Evolutionary conservation across 2,888 invertebrate genomes (phyloP).

Genomic region (Embidobia sp.): DNA sequence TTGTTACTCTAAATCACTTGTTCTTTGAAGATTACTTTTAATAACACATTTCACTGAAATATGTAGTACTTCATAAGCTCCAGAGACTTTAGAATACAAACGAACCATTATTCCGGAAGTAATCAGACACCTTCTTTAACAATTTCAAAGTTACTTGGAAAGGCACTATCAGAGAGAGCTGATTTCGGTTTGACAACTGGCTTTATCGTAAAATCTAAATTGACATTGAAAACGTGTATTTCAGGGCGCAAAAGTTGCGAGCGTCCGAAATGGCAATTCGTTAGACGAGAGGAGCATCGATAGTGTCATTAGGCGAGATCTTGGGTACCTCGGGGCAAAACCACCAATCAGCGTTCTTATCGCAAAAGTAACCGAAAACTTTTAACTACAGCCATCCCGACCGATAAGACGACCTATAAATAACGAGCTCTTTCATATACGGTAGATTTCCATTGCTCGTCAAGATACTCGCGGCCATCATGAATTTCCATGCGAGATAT

Average conservation of each 20-base stretch:
- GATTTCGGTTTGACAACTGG: slow-evolving; percentile 1
- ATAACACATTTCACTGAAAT: too few relatives aligned
- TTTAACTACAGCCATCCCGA: slow-evolving; percentile 63
- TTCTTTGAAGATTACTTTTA: too few relatives aligned
- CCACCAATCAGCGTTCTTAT: slow-evolving; percentile 64
- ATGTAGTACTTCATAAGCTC: too few relatives aligned
- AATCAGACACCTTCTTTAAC: too few relatives aligned
- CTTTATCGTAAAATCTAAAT: slow-evolving; percentile 31
- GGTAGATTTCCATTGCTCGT: slow-evolving; percentile 66
- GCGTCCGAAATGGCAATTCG: slow-evolving; percentile 53
- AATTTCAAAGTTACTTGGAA: too few relatives aligned
- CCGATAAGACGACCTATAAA: slow-evolving; percentile 66
- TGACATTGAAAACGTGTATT: slow-evolving; percentile 32
- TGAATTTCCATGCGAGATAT: slow-evolving; percentile 63
- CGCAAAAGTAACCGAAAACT: slow-evolving; percentile 67
- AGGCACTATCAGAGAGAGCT: too few relatives aligned
- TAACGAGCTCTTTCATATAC: slow-evolving; percentile 62
- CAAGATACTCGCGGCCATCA: slow-evolving; percentile 62
- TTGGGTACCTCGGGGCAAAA: slow-evolving; percentile 45
- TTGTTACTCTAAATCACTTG: too few relatives aligned
- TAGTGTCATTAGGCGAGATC: slow-evolving; percentile 56
- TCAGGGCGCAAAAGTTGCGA: slow-evolving; percentile 15
- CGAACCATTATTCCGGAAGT: too few relatives aligned
- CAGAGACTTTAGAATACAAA: too few relatives aligned
- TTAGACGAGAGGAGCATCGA: slow-evolving; percentile 48